These are phyloP conservation scores for Dasypolia templi DNA, from an alignment of 2,888 invertebrate species.

Conservation along the genomic window DNA sequence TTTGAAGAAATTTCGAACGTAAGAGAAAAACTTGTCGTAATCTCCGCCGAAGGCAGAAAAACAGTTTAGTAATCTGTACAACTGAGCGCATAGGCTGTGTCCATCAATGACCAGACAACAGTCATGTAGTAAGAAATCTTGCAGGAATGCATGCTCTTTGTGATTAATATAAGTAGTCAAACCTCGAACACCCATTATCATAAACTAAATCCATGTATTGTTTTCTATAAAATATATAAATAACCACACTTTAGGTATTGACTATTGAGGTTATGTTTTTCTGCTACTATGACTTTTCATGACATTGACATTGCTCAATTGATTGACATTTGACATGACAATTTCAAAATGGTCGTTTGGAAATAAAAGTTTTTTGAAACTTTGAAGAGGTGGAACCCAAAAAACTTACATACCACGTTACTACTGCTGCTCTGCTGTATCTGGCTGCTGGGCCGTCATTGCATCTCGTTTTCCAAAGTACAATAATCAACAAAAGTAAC, in stretches of 20 bases:
- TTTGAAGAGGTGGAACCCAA: not conserved
- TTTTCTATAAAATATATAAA: constrained; percentile 4
- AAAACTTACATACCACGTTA: too few species aligned
- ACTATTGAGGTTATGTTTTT: constrained; percentile 37
- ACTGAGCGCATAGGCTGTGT: constrained; percentile 93
- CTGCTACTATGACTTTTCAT: not conserved
- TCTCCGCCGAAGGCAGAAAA: constrained; percentile 96
- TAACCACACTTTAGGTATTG: not conserved
- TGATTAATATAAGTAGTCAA: constrained; percentile 94
- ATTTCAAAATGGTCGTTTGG: constrained; percentile 1
- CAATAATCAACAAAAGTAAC: not conserved
- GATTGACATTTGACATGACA: not conserved
- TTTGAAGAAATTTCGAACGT: constrained; percentile 92
- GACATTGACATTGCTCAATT: constrained; percentile 7
- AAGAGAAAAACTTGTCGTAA: constrained; percentile 94
- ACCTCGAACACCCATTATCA: constrained; percentile 95
- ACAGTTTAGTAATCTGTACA: constrained; percentile 92
- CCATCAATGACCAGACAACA: constrained; percentile 95
- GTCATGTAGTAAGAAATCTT: constrained; percentile 92
- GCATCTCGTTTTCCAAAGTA: not conserved
- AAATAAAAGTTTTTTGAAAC: not conserved
- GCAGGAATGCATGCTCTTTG: constrained; percentile 92
- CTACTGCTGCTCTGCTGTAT: not conserved
- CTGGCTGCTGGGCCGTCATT: not conserved
- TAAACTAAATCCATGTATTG: not conserved